Conservation (phyloP, 2,113 vertebrate species). For the Anhinga anhinga region DNA sequence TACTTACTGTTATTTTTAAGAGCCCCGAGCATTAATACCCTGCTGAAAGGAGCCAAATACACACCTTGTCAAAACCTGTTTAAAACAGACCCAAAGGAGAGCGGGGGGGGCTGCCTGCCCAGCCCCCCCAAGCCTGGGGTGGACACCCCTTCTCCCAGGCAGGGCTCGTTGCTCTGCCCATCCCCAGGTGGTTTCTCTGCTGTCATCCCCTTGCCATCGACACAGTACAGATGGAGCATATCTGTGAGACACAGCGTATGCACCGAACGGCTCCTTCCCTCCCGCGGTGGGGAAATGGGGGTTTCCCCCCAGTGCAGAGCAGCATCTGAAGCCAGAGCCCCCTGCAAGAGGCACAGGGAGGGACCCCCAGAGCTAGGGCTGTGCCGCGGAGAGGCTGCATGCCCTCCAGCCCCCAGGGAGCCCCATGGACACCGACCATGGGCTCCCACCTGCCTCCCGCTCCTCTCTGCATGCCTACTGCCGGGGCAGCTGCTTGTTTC, state of each 20-base stretch:
- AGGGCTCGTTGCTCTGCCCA: neutral
- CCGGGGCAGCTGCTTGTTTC: neutral
- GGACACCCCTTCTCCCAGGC: neutral
- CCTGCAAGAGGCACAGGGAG: neutral
- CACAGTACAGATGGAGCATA: accelerated
- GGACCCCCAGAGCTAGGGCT: neutral
- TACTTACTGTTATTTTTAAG: neutral
- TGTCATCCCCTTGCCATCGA: neutral
- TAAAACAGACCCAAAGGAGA: neutral
- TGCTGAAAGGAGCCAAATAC: neutral
- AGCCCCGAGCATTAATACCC: neutral
- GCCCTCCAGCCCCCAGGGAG: neutral
- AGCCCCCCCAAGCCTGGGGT: neutral
- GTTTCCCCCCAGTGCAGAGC: neutral
- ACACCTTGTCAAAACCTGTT: neutral
- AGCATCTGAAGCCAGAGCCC: neutral
- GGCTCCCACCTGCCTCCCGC: neutral
- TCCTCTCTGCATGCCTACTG: neutral
- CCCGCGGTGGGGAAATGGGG: accelerated
- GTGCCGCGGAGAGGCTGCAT: neutral
- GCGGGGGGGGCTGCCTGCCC: too few species aligned
- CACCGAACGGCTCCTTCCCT: neutral
- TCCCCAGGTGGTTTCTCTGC: neutral
- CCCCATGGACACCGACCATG: accelerated
- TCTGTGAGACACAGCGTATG: neutral